Conservation (phyloP, 2,797 vertebrate species). For the Ctenochaetus hawaiiensis region DNA sequence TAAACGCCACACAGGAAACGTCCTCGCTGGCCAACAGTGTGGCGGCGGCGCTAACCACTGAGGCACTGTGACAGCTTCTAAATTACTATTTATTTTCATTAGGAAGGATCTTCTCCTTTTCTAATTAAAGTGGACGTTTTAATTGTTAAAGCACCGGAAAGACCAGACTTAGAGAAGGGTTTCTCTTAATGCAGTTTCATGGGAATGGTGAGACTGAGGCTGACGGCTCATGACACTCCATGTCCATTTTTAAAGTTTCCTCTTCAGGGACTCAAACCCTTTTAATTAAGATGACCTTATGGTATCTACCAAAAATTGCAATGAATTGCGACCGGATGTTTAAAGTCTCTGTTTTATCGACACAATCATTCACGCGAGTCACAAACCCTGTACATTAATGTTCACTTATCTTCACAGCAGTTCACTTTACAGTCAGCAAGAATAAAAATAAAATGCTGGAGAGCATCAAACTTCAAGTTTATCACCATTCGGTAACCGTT, state of each 20-base stretch:
- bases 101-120: conserved; percentile 25
- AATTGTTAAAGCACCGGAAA: conserved; percentile 46
- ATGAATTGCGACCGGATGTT: conserved; percentile 24
- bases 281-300: conserved; percentile 52
- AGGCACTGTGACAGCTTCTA: neutral
- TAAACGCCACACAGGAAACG: conserved; percentile 5
- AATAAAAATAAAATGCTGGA: conserved; percentile 41
- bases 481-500: conserved; percentile 34
- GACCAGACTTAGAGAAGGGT: conserved; percentile 52
- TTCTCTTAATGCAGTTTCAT: conserved; percentile 67
- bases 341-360: conserved; percentile 33
- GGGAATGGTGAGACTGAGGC: conserved; percentile 31
- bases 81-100: conserved; percentile 22
- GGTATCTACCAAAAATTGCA: conserved; percentile 48
- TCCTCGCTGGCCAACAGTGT: neutral
- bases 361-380: conserved; percentile 17
- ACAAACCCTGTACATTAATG: conserved; percentile 22
- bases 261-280: conserved; percentile 35
- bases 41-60: neutral
- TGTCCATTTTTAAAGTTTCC: conserved; percentile 46
- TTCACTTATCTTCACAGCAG: conserved; percentile 39
- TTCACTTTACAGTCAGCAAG: neutral
- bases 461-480: conserved; percentile 21
- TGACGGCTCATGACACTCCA: neutral
- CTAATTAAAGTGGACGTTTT: conserved; percentile 24